Percentiles rank a stretch among this genome's conserved stretches.
Evolutionary conservation across 2,113 vertebrate species (phyloP).

Genomic region (Mastomys coucha): DNA sequence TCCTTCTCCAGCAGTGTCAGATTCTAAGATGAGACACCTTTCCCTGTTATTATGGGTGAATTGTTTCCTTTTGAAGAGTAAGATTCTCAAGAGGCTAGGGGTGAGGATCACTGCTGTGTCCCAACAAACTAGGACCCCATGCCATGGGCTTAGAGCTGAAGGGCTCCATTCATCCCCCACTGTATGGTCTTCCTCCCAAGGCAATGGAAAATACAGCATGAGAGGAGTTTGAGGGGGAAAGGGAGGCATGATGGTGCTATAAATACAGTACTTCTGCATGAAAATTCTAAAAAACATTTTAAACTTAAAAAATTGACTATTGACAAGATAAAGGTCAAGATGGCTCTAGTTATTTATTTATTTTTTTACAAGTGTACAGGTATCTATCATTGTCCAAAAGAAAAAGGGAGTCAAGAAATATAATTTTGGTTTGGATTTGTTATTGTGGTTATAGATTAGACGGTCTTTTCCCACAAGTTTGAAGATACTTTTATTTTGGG

Average conservation of each 20-base stretch:
- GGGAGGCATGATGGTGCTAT: neutral
- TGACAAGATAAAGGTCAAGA: neutral
- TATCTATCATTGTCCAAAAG: neutral
- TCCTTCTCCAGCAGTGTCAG: too few relatives aligned
- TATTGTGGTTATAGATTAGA: neutral
- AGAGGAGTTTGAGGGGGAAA: neutral
- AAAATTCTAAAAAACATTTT: neutral
- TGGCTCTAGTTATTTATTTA: too few relatives aligned
- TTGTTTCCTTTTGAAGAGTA: neutral
- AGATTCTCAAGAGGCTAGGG: neutral
- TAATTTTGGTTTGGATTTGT: neutral
- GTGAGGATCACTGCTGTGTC: neutral
- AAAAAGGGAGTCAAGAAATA: neutral
- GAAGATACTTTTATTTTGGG: neutral
- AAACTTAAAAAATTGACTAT: neutral
- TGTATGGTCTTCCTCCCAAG: neutral
- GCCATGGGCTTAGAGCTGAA: neutral
- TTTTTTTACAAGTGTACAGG: neutral
- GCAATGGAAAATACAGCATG: neutral
- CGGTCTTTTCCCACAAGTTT: neutral
- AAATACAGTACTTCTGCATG: neutral
- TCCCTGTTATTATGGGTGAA: neutral
- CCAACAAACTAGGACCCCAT: neutral
- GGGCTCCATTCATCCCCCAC: neutral
- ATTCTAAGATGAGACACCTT: neutral